These are phyloP conservation scores for Chrysopa pallens DNA, from an alignment of 1,140 invertebrate species.

Conservation along the genomic window DNA sequence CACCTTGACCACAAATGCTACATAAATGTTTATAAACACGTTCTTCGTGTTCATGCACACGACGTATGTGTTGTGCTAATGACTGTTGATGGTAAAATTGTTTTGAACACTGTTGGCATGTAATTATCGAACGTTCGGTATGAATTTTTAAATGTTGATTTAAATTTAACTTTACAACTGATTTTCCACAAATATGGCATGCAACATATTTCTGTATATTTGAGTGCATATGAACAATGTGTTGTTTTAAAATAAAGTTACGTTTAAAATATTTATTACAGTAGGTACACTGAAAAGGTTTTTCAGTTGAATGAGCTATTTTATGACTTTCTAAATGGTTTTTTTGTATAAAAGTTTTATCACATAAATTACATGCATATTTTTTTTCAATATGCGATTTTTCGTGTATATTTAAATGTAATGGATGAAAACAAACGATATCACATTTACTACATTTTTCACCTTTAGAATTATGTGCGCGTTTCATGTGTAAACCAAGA, in stretches of 20 bases:
- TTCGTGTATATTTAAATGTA: too few relatives aligned
- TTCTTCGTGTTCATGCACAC: too few relatives aligned
- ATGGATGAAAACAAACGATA: too few relatives aligned
- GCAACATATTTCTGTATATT: too few relatives aligned
- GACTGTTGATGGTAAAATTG: too few relatives aligned
- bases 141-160: constrained; percentile 11
- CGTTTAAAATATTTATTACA: constrained; percentile 2
- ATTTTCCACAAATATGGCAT: constrained; percentile 4
- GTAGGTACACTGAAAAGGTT: constrained; percentile 8
- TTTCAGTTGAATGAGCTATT: constrained; percentile 9
- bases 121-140: constrained; percentile 1
- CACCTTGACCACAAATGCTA: neutral
- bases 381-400: neutral
- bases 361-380: constrained; percentile 8
- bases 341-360: constrained; percentile 9
- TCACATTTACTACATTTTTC: too few relatives aligned
- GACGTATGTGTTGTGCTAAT: too few relatives aligned
- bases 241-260: constrained; percentile 9
- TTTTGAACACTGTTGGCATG: too few relatives aligned
- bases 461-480: too few relatives aligned
- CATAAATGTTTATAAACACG: too few relatives aligned
- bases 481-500: too few relatives aligned
- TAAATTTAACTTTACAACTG: constrained; percentile 7
- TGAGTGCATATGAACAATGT: neutral
- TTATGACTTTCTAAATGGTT: constrained; percentile 7